These are phyloP conservation scores for Batillaria attramentaria DNA, from an alignment of 1,140 invertebrate species.

Conservation along the genomic window DNA sequence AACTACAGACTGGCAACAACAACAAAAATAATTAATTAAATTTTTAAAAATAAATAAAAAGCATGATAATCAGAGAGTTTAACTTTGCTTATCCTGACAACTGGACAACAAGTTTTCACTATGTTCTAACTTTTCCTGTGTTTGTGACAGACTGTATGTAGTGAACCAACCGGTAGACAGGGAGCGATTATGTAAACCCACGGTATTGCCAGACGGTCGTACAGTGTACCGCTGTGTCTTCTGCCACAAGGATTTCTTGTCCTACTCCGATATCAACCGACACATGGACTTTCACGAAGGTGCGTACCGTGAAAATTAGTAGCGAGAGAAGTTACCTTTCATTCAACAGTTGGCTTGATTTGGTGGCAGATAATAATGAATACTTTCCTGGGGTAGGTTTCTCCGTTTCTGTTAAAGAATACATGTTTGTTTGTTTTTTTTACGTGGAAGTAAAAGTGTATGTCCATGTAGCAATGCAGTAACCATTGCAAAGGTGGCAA, in stretches of 20 bases:
- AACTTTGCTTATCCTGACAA: too few relatives aligned
- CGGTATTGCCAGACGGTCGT: conserved; percentile 68
- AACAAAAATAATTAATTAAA: too few relatives aligned
- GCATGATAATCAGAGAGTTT: too few relatives aligned
- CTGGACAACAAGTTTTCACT: too few relatives aligned
- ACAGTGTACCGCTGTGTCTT: conserved; percentile 72
- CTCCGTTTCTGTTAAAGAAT: not conserved
- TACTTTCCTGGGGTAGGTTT: too few relatives aligned
- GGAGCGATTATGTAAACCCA: conserved; percentile 67
- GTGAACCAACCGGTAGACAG: conserved; percentile 69
- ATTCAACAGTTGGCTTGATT: too few relatives aligned
- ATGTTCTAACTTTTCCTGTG: not conserved
- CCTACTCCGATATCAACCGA: conserved; percentile 72
- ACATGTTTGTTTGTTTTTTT: not conserved
- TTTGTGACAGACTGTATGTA: conserved; percentile 65
- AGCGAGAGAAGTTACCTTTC: too few relatives aligned
- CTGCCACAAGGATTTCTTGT: conserved; percentile 73
- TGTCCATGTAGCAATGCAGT: not conserved
- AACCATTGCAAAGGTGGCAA: too few relatives aligned
- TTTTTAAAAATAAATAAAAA: too few relatives aligned
- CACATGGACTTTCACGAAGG: conserved; percentile 75
- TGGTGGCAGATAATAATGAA: too few relatives aligned
- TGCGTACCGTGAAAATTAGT: conserved; percentile 55
- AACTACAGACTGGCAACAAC: too few relatives aligned
- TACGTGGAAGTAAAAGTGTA: not conserved